Evolutionary conservation across 2,888 invertebrate species (phyloP), one percentile per base, ranked within the genome.

Genomic region (Neoaliturus tenellus): DNA sequence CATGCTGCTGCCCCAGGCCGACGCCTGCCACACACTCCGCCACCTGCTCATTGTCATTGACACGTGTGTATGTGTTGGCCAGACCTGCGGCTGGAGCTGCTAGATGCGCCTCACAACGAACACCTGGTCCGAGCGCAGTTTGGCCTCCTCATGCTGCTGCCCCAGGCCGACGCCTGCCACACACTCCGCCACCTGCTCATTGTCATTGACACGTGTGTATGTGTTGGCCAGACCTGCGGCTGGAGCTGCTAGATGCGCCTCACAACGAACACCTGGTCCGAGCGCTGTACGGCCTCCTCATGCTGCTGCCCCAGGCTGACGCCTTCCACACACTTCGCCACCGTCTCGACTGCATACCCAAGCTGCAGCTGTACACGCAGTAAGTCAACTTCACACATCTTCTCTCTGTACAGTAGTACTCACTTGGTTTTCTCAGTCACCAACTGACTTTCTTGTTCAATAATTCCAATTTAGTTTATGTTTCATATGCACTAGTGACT

Each of bases 221-320:
- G 44, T 4, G 44, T 44, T 44, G 44, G 44, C n/a, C 89, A 99
- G 99, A 98, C 91, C 92, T 99, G 88, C 94, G 99, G 67, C 93
- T 99, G 89, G 98, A 99, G 90, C 92, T 99, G 89, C 93, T 99
- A 87, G 94, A 95, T 89, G 93, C 94, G 86, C 93, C 94, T 84
- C 93, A 94, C 87, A 96, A 96, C 88, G 95, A 94, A 87, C 94
- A 95, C 86, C 93, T 99, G 88, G 94, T 98, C 78, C 94, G 96
- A 89, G 96, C 98, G 81, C 92, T 99, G 86, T 99, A 98, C 44
- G 99, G 99, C 0, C 93, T 99, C 85, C 93, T 99, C 44, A 99
- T 99, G 99, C 91, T 99, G 88, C 92, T 99, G 89, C 99, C 99
- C 75, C 99, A 99, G 93, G 97, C 97, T 75, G 98, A 98, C 90